These are phyloP conservation scores for Dipodomys spectabilis DNA, from an alignment of 2,113 vertebrate species.

Conservation along the genomic window DNA sequence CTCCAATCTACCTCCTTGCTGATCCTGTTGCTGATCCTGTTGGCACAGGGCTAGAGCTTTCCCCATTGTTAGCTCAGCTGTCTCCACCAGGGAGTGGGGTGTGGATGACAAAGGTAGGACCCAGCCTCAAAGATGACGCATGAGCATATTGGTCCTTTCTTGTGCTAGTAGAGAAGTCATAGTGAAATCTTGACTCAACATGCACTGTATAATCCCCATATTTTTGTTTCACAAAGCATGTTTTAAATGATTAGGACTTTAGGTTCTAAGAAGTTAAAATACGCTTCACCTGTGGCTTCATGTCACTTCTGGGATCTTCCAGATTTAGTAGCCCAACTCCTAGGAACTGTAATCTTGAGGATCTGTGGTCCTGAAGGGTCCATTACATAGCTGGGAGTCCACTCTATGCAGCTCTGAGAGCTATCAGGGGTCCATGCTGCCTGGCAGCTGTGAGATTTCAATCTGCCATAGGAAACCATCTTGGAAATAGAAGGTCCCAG, in stretches of 20 bases:
- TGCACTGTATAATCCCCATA: neutral
- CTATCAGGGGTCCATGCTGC: neutral
- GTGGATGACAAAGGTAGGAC: neutral
- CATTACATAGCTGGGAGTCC: neutral
- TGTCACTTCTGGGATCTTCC: neutral
- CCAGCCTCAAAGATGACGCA: too few species aligned
- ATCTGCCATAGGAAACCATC: neutral
- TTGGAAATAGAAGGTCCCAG: neutral
- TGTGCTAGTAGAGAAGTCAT: neutral
- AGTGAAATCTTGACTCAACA: neutral
- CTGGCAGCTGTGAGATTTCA: neutral
- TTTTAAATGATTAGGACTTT: neutral
- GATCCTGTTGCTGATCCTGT: too few species aligned
- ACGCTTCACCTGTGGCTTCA: neutral
- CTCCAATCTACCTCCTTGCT: neutral
- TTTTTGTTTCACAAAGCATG: neutral
- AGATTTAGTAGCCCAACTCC: neutral
- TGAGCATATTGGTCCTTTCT: neutral
- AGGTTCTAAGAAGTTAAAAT: too few species aligned
- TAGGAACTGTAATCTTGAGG: neutral
- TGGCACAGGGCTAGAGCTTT: neutral
- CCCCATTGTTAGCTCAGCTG: neutral
- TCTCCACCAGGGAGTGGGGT: neutral
- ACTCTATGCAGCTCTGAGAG: neutral
- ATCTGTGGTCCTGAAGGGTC: neutral